phyloP scores from a whole-genome alignment of 2,888 invertebrate genomes.

The Agrochola circellaris region DNA sequence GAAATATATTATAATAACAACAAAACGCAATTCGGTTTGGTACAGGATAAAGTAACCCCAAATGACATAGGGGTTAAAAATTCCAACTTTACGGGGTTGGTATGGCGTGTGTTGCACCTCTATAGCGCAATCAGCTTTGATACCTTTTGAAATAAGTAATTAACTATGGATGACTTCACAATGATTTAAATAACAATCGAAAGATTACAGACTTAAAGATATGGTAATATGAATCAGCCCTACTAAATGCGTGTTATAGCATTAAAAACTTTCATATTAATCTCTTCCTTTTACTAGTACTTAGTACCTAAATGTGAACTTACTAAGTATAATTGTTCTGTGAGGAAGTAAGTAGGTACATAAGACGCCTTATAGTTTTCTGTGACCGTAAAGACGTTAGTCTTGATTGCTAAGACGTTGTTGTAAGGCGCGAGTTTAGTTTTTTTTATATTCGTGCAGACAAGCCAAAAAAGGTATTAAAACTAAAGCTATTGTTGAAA shows the following conservation, averaged over 20 bases:
- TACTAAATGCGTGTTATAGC: no score
- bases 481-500: background rate
- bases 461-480: background rate
- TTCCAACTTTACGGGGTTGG: background rate
- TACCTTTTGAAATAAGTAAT: no score
- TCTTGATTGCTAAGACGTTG: constrained; percentile 45
- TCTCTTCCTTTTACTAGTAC: background rate
- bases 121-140: constrained; percentile 7
- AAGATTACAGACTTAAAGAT: background rate
- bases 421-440: constrained; percentile 32
- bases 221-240: background rate
- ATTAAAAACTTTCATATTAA: background rate
- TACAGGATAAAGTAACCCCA: background rate
- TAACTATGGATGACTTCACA: background rate
- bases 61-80: background rate
- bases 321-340: no score
- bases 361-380: constrained; percentile 37
- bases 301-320: background rate
- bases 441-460: background rate
- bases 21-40: background rate
- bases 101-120: background rate
- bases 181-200: background rate
- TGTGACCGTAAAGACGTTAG: background rate
- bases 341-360: background rate
- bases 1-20: background rate